phyloP scores from a whole-genome alignment of 2,797 vertebrate species.

The Xiphophorus birchmanni region DNA sequence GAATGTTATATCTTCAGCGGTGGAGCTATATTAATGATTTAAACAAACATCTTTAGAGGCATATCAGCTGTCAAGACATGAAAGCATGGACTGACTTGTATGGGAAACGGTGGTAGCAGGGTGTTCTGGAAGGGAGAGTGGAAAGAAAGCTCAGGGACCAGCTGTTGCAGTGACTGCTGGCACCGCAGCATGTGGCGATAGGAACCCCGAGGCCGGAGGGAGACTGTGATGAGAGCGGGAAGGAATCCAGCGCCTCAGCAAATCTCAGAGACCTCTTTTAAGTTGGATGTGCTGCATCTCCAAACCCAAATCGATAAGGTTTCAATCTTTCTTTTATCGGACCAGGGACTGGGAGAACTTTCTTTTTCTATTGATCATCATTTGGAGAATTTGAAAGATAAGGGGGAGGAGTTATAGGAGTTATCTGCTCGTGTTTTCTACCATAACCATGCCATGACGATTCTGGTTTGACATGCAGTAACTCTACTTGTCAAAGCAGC shows the following conservation, averaged over 20 bases:
- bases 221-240: slow-evolving; percentile 61
- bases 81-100: slow-evolving; percentile 71
- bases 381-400: slow-evolving; percentile 48
- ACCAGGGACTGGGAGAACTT: slow-evolving; percentile 3
- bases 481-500: slow-evolving; percentile 46
- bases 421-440: slow-evolving; percentile 38
- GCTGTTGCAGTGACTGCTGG: slow-evolving; percentile 71
- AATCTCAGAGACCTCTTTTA: slow-evolving; percentile 24
- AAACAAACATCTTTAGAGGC: slow-evolving; percentile 72
- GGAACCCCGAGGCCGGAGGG: slow-evolving; percentile 51
- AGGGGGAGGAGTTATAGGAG: slow-evolving; percentile 43
- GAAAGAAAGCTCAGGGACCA: slow-evolving; percentile 70
- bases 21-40: slow-evolving; percentile 75
- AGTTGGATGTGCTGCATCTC: slow-evolving; percentile 53
- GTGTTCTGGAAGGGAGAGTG: slow-evolving; percentile 58
- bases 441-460: slow-evolving; percentile 38
- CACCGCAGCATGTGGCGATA: slow-evolving; percentile 51
- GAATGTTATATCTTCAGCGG: slow-evolving; percentile 57
- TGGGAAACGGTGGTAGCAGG: slow-evolving; percentile 57
- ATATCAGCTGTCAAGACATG: slow-evolving; percentile 76
- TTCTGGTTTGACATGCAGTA: slow-evolving; percentile 34
- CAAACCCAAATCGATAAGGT: slow-evolving; percentile 51
- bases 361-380: slow-evolving; percentile 37
- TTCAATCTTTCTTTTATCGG: slow-evolving; percentile 50
- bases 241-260: slow-evolving; percentile 50